Evolutionary conservation across 2,797 vertebrate genomes (phyloP).

Genomic region (Anguilla pacifica): DNA sequence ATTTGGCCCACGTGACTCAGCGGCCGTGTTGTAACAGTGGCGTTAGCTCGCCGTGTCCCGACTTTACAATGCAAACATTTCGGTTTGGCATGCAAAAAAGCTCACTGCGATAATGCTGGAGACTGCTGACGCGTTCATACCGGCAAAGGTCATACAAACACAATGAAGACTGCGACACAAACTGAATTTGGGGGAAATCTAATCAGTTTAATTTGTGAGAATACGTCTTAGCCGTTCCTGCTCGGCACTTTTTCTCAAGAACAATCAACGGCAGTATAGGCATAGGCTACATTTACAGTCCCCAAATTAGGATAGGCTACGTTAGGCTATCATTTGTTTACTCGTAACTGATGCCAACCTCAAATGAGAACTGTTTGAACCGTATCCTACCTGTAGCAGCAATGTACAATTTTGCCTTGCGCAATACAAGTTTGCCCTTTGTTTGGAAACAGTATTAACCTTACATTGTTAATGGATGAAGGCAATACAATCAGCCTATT

Average conservation of each 20-base stretch:
- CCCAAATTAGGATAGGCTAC: background rate
- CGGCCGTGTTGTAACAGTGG: background rate
- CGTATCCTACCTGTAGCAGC: too few relatives aligned
- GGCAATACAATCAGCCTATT: background rate
- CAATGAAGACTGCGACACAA: background rate
- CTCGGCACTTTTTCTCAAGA: background rate
- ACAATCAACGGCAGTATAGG: background rate
- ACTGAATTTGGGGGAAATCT: background rate
- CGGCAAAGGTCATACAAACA: background rate
- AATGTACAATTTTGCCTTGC: too few relatives aligned
- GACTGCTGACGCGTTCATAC: constrained; percentile 9
- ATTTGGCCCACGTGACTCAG: background rate
- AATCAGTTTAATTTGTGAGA: background rate
- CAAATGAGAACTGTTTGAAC: too few relatives aligned
- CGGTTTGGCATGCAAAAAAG: constrained; percentile 11
- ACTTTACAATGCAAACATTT: constrained; percentile 21
- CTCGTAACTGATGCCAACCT: too few relatives aligned
- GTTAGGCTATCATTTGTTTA: too few relatives aligned
- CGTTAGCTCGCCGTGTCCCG: background rate
- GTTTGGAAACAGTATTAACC: too few relatives aligned
- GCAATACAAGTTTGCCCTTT: too few relatives aligned
- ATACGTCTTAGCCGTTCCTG: background rate
- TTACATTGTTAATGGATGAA: background rate
- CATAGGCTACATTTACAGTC: background rate
- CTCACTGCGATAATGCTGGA: constrained; percentile 12